Base-by-base conservation (phyloP, 1,140 invertebrate species). In the Dinothrombium tinctorium region DNA sequence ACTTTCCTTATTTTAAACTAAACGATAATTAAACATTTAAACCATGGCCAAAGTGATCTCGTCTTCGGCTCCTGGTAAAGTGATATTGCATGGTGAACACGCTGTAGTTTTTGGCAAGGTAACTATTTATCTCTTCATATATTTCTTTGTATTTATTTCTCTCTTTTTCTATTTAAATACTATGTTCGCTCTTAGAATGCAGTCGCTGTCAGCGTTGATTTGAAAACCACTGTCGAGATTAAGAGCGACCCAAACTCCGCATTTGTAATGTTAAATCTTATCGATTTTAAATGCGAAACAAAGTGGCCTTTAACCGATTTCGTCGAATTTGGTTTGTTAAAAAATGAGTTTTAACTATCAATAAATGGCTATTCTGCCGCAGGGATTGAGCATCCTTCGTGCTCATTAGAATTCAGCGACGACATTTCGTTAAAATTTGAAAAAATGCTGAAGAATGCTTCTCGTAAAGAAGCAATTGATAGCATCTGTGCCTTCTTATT, bases 61-160 rank as follows among this genome's bases (percentile, higher is more conserved):
- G n/a, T n/a, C n/a, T n/a, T n/a, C 29, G n/a, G 39, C 84, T 20
- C 92, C 92, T 2, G 89, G 89, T 22, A 96, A 98, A 66, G 70
- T 95, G 0, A 96, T 98, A 50, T 62, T 99, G 12, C 79, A 83
- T 55, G 92, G 92, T 17, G 92, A 99, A 61, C 90, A 98, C 62
- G 76, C 89, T 1, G 90, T 96, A n/a, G 81, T 98, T 15, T 92
- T 92, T 59, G 79, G 78, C 31, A 89, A 86, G 64, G 74, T 80
- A 48, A 48, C 37, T 42, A 8, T 21, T 40, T 35, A 26, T 15
- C 23, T 41, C 4, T 33, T 38, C 11, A 23, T 49, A 17, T 25
- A 21, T 23, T 29, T 14, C 12, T 32, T n/a, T 33, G 9, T 19
- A 37, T 48, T 45, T 26, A 17, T 38, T 23, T 2, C 4, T 36